These are phyloP conservation scores for Setophaga petechia DNA, from an alignment of 2,113 vertebrate species.

Conservation along the genomic window DNA sequence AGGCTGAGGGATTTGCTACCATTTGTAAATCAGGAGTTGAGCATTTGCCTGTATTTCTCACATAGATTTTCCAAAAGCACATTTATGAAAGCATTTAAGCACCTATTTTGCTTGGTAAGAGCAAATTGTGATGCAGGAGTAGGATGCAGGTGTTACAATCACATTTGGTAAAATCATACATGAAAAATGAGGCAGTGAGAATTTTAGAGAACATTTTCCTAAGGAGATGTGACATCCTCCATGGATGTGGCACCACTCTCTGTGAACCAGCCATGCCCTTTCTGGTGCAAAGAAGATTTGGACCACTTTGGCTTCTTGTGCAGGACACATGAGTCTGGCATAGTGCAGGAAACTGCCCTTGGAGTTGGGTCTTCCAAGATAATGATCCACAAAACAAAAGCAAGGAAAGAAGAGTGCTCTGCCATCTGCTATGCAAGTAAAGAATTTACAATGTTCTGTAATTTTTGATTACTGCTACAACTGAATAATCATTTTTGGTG, in stretches of 20 bases:
- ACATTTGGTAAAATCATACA: background rate
- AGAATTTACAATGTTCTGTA: background rate
- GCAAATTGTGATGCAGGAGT: background rate
- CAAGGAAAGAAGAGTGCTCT: background rate
- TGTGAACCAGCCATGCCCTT: background rate
- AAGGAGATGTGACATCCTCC: background rate
- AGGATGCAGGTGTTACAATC: background rate
- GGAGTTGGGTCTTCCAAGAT: background rate
- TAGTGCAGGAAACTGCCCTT: background rate
- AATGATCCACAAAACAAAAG: background rate
- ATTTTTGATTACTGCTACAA: background rate
- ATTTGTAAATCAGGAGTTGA: background rate
- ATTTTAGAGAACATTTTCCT: background rate
- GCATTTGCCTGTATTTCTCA: background rate
- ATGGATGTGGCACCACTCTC: background rate
- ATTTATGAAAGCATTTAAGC: background rate
- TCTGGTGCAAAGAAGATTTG: background rate
- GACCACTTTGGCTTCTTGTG: background rate
- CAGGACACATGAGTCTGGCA: background rate
- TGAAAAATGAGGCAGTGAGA: background rate
- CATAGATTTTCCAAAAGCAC: rapidly evolving
- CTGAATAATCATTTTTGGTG: background rate
- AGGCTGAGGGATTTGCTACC: background rate
- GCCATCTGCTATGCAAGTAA: background rate
- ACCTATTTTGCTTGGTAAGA: background rate